These are phyloP conservation scores for Cyrtorhinus lividipennis DNA, from an alignment of 1,140 invertebrate species.

Conservation along the genomic window DNA sequence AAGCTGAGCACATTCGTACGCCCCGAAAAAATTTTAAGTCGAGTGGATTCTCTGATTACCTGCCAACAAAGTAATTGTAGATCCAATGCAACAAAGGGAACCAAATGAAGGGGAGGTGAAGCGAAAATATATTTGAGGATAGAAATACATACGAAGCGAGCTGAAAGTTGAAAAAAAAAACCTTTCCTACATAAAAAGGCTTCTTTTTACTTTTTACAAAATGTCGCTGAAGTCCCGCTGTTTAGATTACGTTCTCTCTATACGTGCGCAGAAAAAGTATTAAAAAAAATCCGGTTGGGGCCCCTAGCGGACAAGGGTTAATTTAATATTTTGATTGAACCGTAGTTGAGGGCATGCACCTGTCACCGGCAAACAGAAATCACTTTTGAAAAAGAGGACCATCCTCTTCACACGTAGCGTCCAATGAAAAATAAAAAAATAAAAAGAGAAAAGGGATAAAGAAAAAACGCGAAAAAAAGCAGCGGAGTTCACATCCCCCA, in stretches of 20 bases:
- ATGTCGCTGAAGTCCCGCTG: background rate
- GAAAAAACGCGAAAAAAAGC: background rate
- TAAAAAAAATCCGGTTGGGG: background rate
- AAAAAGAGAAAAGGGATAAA: background rate
- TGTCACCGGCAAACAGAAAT: slow-evolving; percentile 7
- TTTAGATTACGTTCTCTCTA: background rate
- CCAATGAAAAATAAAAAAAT: slow-evolving; percentile 3
- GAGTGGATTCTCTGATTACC: slow-evolving; percentile 1
- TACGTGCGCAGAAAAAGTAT: background rate
- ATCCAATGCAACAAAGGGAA: slow-evolving; percentile 4
- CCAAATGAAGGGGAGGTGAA: background rate
- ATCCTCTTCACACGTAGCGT: slow-evolving; percentile 3
- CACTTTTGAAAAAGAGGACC: background rate
- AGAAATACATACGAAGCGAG: background rate
- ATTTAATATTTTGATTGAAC: slow-evolving; percentile 10
- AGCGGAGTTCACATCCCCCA: background rate
- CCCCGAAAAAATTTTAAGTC: background rate
- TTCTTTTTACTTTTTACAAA: background rate
- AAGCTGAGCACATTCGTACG: too few species aligned
- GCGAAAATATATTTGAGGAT: background rate
- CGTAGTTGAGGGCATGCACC: slow-evolving; percentile 8
- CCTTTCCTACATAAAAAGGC: background rate
- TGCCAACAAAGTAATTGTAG: background rate
- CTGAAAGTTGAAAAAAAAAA: background rate
- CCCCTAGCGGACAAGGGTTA: background rate